Conservation (phyloP, 2,888 invertebrate species). For the Amphimallon solstitiale region DNA sequence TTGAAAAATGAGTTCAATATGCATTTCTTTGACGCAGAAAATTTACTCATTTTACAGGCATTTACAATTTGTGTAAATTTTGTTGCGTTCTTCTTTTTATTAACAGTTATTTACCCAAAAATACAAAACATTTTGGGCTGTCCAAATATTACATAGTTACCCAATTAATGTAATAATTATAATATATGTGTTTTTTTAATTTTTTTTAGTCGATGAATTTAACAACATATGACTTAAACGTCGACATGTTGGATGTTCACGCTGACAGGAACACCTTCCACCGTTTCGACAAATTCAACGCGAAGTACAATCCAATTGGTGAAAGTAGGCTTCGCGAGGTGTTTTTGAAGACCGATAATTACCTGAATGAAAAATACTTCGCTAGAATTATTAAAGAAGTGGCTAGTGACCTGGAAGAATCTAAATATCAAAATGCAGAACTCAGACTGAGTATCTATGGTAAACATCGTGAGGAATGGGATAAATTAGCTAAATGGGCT, state of each 20-base stretch:
- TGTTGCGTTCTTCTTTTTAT: neutral
- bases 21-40: neutral
- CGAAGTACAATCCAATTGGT: slow-evolving; percentile 99
- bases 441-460: slow-evolving; percentile 97
- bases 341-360: slow-evolving; percentile 98
- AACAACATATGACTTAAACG: slow-evolving; percentile 96
- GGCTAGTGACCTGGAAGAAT: slow-evolving; percentile 94
- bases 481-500: slow-evolving; percentile 96
- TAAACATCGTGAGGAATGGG: slow-evolving; percentile 93
- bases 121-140: neutral
- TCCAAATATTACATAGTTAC: too few relatives aligned
- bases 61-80: neutral
- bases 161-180: neutral
- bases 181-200: slow-evolving; percentile 3
- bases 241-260: slow-evolving; percentile 99
- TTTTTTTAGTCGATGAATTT: slow-evolving; percentile 87
- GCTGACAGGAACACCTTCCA: slow-evolving; percentile 99
- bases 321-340: slow-evolving; percentile 95
- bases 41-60: neutral
- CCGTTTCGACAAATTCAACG: slow-evolving; percentile 99
- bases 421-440: slow-evolving; percentile 99
- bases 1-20: slow-evolving; percentile 41
- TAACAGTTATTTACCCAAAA: neutral
- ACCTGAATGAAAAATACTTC: slow-evolving; percentile 95
- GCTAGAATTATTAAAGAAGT: slow-evolving; percentile 99